A percentile compares a stretch with the other conserved stretches of the same genome.
Evolutionary conservation across 2,888 invertebrate species (phyloP).

Genomic region (Ischnus inquisitorius): DNA sequence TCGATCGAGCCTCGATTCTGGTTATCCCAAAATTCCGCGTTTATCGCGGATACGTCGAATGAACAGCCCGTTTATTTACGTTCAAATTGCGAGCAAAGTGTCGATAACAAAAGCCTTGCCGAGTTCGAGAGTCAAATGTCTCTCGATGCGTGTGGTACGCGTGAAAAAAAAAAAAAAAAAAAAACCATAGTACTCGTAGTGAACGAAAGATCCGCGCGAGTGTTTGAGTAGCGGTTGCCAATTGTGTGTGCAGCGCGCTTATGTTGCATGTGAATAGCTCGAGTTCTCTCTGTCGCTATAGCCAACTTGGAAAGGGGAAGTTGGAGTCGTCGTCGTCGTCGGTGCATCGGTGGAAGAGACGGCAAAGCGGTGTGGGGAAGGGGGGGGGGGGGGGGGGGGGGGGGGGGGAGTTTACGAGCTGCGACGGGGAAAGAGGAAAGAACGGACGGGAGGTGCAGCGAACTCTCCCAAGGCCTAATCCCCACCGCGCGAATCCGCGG

Average conservation of each 20-base stretch:
- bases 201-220: conserved; percentile 7
- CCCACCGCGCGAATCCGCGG: conserved; percentile 67
- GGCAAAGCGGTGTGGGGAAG: too few species aligned
- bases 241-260: conserved; percentile 46
- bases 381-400: conserved; percentile 54
- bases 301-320: conserved; percentile 83
- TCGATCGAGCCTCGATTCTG: background rate
- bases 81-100: background rate
- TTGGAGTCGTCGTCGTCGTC: conserved; percentile 73
- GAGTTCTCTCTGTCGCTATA: conserved; percentile 26
- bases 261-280: conserved; percentile 75
- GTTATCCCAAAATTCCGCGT: too few species aligned
- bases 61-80: background rate
- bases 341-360: conserved; percentile 62
- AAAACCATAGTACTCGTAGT: background rate
- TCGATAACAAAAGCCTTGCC: background rate
- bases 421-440: conserved; percentile 76
- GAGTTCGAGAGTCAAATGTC: background rate
- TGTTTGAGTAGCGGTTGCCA: conserved; percentile 42
- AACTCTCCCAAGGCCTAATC: conserved; percentile 85
- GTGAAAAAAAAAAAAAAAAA: too few species aligned
- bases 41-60: too few species aligned
- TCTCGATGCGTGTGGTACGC: background rate
- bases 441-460: conserved; percentile 84
- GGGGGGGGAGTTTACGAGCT: conserved; percentile 48